Conservation (phyloP, 2,888 invertebrate species). For the Melieria omissa region DNA sequence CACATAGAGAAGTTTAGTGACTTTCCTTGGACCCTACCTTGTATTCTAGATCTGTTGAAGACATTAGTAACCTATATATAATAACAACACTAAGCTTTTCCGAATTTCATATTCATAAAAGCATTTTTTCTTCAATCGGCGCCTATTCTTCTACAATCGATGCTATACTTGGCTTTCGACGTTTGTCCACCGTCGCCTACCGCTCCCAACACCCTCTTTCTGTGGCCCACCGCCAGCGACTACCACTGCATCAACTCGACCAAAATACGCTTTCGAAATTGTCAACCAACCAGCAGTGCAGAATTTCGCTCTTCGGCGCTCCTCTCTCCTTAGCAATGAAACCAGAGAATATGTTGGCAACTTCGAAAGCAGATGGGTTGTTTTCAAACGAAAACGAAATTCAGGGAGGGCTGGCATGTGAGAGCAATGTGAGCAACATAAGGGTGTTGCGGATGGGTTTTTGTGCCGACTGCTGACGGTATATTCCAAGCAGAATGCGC, state of each 20-base stretch:
- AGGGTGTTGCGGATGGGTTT: slow-evolving; percentile 49
- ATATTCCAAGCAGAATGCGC: slow-evolving; percentile 55
- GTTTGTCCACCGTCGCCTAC: not conserved
- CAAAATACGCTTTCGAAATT: slow-evolving; percentile 37
- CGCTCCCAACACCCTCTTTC: not conserved
- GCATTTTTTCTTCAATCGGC: no score
- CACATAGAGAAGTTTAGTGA: no score
- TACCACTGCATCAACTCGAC: not conserved
- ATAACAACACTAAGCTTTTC: no score
- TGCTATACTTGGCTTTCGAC: no score
- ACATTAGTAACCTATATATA: no score
- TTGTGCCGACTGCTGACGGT: slow-evolving; percentile 1
- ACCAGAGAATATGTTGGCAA: slow-evolving; percentile 67
- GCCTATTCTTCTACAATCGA: no score
- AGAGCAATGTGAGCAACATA: slow-evolving; percentile 50
- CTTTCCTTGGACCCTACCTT: no score
- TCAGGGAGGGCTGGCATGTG: slow-evolving; percentile 31
- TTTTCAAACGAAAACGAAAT: slow-evolving; percentile 45
- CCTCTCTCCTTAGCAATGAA: slow-evolving; percentile 56
- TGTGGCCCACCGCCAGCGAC: not conserved
- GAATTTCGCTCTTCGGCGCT: slow-evolving; percentile 42
- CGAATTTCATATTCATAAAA: no score
- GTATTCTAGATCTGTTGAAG: no score
- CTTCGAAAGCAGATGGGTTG: slow-evolving; percentile 65
- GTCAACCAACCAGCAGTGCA: slow-evolving; percentile 60